Base-by-base conservation (phyloP, 1,140 invertebrate species). In the Trichoplusia ni region DNA sequence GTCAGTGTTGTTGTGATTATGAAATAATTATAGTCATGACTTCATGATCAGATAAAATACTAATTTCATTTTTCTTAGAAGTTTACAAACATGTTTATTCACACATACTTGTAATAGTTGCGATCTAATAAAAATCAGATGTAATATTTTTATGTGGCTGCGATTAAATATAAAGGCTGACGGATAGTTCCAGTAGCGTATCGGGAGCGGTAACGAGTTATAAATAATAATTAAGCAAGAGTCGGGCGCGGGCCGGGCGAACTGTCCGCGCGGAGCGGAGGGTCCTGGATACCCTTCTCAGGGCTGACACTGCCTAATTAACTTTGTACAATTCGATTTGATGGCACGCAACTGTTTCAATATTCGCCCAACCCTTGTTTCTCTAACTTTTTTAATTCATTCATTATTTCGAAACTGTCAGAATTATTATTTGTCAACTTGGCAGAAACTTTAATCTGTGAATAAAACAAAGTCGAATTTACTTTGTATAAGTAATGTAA, bases 261-360 rank as follows among this genome's bases (percentile, higher is more conserved):
- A 37, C 33, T 46, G 42, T 60, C 42, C 25, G 21, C 42, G 44
- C 33, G 23, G 8, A 19, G 54, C 54, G 33, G 4, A 60, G 35
- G 47, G 56, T 49, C 46, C 33, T 46, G 58, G 58, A 7, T 23
- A 83, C 82, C 82, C 79, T 79, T 64, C 77, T 82, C 79, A 80
- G 72, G 67, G 62, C 73, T 76, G 77, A 82, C 81, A 74, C 65
- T 60, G 63, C 69, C 64, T 86, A 84, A 86, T 86, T 86, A 84
- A 80, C 79, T 83, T 79, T 75, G 71, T 71, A 79, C 77, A 82
- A 84, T 84, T 82, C 76, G 76, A 84, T 82, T 82, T 76, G 74
- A 76, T 66, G 44, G 35, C 66, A 49, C 71, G 73, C 73, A 77
- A 84, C 81, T 79, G 80, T 80, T 84, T 74, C 69, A 72, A 79